Percentiles rank a stretch among this genome's conserved stretches.
phyloP scores from a whole-genome alignment of 2,797 vertebrate genomes.

The Acipenser ruthenus region DNA sequence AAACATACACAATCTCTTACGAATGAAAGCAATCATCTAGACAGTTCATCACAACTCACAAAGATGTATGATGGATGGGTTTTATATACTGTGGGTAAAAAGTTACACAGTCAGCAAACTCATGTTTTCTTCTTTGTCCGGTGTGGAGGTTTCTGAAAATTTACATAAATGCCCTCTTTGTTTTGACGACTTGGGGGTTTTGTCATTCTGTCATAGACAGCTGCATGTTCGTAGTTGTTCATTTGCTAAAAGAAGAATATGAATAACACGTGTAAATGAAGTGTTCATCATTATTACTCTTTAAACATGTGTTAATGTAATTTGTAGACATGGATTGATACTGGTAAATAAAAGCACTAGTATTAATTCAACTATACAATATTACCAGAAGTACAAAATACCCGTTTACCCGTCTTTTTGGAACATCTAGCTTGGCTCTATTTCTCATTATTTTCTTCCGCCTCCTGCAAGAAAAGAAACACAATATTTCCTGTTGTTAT shows the following conservation, averaged over 20 bases:
- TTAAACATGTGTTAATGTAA: not conserved
- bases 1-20: too few species aligned
- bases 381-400: slow-evolving; percentile 4
- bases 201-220: slow-evolving; percentile 31
- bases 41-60: too few species aligned
- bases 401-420: slow-evolving; percentile 51
- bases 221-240: slow-evolving; percentile 49
- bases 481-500: too few species aligned
- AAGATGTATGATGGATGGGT: too few species aligned
- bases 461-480: slow-evolving; percentile 38
- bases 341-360: not conserved
- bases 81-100: too few species aligned
- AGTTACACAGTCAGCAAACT: not conserved
- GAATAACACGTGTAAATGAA: not conserved
- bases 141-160: slow-evolving; percentile 35
- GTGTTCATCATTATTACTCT: too few species aligned
- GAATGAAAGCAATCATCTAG: too few species aligned
- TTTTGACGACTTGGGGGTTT: slow-evolving; percentile 32
- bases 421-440: slow-evolving; percentile 49
- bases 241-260: slow-evolving; percentile 32
- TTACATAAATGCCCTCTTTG: slow-evolving; percentile 44
- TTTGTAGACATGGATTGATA: not conserved
- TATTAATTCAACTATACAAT: not conserved
- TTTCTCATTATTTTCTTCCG: slow-evolving; percentile 48
- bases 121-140: slow-evolving; percentile 26